Percentiles rank a stretch among this genome's conserved stretches.
These are phyloP conservation scores for Danaus melanippus DNA, from an alignment of 1,140 invertebrate genomes.

Conservation along the genomic window DNA sequence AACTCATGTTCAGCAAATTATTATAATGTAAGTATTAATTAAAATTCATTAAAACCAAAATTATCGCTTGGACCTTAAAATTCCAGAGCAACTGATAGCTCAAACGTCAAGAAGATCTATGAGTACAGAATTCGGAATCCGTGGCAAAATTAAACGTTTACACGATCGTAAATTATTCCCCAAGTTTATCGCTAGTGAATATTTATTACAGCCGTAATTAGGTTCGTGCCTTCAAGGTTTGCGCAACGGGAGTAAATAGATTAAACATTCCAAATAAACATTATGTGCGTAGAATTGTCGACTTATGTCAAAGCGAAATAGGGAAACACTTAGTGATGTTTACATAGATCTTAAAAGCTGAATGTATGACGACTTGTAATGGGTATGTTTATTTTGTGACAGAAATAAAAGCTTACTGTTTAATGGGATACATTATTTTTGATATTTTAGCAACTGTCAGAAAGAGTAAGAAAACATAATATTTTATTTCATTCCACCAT, in stretches of 20 bases:
- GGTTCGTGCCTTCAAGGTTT: slow-evolving; percentile 50
- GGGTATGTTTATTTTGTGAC: no score
- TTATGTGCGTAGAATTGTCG: neutral
- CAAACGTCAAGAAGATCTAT: slow-evolving; percentile 20
- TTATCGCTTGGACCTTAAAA: slow-evolving; percentile 12
- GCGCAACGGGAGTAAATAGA: slow-evolving; percentile 45
- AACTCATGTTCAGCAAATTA: neutral
- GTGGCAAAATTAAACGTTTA: slow-evolving; percentile 57
- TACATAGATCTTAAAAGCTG: slow-evolving; percentile 4
- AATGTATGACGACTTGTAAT: no score
- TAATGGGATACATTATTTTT: no score
- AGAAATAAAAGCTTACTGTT: no score
- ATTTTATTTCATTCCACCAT: no score
- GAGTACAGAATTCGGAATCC: slow-evolving; percentile 31
- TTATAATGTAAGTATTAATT: neutral
- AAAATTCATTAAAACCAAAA: neutral
- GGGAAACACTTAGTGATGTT: slow-evolving; percentile 12
- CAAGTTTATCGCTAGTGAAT: slow-evolving; percentile 62
- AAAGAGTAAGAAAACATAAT: no score
- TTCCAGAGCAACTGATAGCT: slow-evolving; percentile 11
- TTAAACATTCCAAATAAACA: slow-evolving; percentile 34
- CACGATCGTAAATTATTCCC: slow-evolving; percentile 58
- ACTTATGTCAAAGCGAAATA: neutral
- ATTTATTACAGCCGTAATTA: slow-evolving; percentile 63
- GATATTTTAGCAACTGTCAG: no score